Base-by-base conservation (phyloP, 2,797 vertebrate species). In the Sphenopsis melanotis region DNA sequence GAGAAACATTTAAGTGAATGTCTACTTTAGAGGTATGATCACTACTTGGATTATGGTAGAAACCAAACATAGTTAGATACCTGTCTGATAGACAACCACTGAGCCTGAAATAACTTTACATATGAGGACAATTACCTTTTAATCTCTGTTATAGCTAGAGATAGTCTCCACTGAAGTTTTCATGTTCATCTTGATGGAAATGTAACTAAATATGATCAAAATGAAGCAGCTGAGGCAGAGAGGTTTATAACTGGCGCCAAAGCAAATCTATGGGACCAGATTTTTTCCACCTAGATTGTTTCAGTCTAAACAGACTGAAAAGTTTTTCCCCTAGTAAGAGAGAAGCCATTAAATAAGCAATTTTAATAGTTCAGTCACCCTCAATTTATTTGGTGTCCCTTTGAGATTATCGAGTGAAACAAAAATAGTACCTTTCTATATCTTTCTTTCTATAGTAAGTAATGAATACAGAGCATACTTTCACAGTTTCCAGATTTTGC, bases 211-310 rank as follows among this genome's bases (percentile, higher is more conserved):
- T 87, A 84, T 94, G 82, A 98, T 95, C 72, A 97, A 98, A 97
- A 97, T 76, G 78, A 97, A 98, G 89, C 81, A 96, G 90, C 80
- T 88, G 91, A 95, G 60, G 93, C 83, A 95, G 74, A 97, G 93
- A 71, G 72, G 87, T 98, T 97, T 97, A 89, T 96, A 96, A 95
- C 91, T 83, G 79, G 80, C 23, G 16, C 96, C 95, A 94, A 97
- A 91, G 96, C 74, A 97, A 96, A 96, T 97, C 94, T 95, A 44
- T 72, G 60, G 94, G 89, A 97, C 88, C 83, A 95, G 91, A 96
- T 52, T 97, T 97, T 98, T 97, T 97, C 95, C 97, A 96, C 90
- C 83, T 97, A 97, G 96, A 98, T 98, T 97, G 94, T 97, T 97
- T 97, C 93, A 96, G 95, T 94, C 94, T 97, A 97, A 97, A 97